These are phyloP conservation scores for Graphium colonna DNA, from an alignment of 2,888 invertebrate genomes.

Conservation along the genomic window DNA sequence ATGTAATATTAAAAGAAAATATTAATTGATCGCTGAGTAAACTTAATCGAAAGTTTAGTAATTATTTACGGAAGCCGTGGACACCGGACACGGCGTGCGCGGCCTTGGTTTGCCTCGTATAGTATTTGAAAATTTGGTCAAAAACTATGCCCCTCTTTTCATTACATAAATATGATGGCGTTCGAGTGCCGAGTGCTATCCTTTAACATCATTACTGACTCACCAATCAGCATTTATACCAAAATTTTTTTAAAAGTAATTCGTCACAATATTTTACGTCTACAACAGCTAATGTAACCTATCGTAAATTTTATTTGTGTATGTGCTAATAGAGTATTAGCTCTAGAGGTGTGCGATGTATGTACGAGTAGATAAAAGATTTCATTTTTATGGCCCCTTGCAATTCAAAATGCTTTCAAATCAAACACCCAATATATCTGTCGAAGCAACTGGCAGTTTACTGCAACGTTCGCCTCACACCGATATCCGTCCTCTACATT, in stretches of 20 bases:
- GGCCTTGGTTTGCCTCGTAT: too few relatives aligned
- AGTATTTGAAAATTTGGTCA: too few relatives aligned
- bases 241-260: constrained; percentile 12
- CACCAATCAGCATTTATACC: too few relatives aligned
- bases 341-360: constrained; percentile 31
- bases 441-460: constrained; percentile 43
- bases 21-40: too few relatives aligned
- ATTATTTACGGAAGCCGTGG: too few relatives aligned
- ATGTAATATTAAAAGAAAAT: too few relatives aligned
- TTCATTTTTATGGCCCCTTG: constrained; percentile 64
- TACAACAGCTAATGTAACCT: constrained; percentile 14
- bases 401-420: constrained; percentile 50
- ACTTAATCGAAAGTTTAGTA: too few relatives aligned
- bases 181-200: too few relatives aligned
- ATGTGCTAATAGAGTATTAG: constrained; percentile 16
- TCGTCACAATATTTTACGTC: constrained; percentile 18
- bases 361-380: constrained; percentile 34
- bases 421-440: constrained; percentile 46
- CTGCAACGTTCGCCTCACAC: constrained; percentile 39
- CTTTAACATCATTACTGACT: too few relatives aligned
- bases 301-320: constrained; percentile 7
- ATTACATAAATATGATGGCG: too few relatives aligned
- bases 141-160: too few relatives aligned
- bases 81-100: too few relatives aligned
- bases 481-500: constrained; percentile 41